Percentiles rank a stretch among this genome's conserved stretches.
These are phyloP conservation scores for Anguilla anguilla DNA, from an alignment of 2,797 vertebrate species.

Conservation along the genomic window DNA sequence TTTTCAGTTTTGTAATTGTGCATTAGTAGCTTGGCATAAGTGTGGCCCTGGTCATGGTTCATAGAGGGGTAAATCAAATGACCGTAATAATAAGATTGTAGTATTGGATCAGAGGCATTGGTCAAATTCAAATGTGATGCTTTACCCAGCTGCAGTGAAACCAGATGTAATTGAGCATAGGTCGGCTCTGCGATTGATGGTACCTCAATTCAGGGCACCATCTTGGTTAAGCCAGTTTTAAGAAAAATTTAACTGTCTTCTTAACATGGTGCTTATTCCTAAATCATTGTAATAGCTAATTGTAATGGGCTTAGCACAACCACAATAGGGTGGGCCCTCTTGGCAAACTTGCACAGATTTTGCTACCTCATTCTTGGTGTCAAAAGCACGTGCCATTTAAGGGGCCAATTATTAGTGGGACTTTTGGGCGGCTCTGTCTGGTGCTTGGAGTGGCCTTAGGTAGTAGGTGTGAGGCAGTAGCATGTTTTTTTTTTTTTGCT, in stretches of 20 bases:
- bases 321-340: neutral
- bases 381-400: neutral
- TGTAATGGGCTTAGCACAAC: neutral
- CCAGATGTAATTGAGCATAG: neutral
- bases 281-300: neutral
- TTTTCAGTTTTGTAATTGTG: neutral
- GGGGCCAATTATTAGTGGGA: neutral
- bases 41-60: neutral
- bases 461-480: neutral
- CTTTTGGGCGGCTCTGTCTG: neutral
- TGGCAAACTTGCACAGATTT: constrained; percentile 4
- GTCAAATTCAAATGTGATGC: neutral
- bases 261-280: neutral
- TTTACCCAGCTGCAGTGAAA: neutral
- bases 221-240: neutral
- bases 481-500: neutral
- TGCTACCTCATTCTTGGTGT: constrained; percentile 21
- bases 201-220: neutral
- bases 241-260: neutral
- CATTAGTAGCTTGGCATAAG: neutral
- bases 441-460: neutral
- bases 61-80: neutral
- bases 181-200: neutral
- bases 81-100: neutral
- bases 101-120: neutral